Conservation (phyloP, 1,140 invertebrate genomes). For the Drosophila nannoptera region DNA sequence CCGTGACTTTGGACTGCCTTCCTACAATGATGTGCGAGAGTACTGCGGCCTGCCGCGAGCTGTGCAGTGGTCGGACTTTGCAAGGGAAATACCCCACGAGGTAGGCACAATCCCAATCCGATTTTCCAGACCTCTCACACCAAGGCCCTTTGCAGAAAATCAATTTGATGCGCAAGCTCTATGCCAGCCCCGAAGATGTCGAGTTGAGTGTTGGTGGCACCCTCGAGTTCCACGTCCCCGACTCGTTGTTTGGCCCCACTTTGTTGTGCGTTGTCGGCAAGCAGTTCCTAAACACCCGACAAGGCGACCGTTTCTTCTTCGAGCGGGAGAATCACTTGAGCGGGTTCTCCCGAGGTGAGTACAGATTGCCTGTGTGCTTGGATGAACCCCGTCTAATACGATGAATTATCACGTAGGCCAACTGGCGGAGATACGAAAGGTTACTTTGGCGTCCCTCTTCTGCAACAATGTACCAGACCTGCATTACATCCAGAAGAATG, state of each 20-base stretch:
- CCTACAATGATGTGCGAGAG: slow-evolving; percentile 89
- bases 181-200: slow-evolving; percentile 86
- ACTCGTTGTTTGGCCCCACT: slow-evolving; percentile 91
- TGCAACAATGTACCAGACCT: slow-evolving; percentile 91
- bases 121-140: background rate
- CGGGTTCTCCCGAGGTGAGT: slow-evolving; percentile 86
- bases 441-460: slow-evolving; percentile 88
- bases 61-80: slow-evolving; percentile 85
- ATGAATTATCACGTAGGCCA: slow-evolving; percentile 82
- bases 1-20: slow-evolving; percentile 91
- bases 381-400: background rate
- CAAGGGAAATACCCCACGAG: slow-evolving; percentile 83
- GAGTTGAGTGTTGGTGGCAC: slow-evolving; percentile 92
- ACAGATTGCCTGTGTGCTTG: slow-evolving; percentile 2
- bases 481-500: slow-evolving; percentile 85
- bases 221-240: slow-evolving; percentile 86
- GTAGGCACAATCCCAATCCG: slow-evolving; percentile 79
- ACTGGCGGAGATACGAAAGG: slow-evolving; percentile 90
- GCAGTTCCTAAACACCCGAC: slow-evolving; percentile 91
- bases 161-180: slow-evolving; percentile 51
- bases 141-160: slow-evolving; percentile 56
- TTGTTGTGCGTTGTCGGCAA: slow-evolving; percentile 92
- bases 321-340: slow-evolving; percentile 84
- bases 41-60: slow-evolving; percentile 89
- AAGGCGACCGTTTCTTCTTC: slow-evolving; percentile 91